Base-by-base conservation (phyloP, 1,140 invertebrate genomes). In the Prorops nasuta region DNA sequence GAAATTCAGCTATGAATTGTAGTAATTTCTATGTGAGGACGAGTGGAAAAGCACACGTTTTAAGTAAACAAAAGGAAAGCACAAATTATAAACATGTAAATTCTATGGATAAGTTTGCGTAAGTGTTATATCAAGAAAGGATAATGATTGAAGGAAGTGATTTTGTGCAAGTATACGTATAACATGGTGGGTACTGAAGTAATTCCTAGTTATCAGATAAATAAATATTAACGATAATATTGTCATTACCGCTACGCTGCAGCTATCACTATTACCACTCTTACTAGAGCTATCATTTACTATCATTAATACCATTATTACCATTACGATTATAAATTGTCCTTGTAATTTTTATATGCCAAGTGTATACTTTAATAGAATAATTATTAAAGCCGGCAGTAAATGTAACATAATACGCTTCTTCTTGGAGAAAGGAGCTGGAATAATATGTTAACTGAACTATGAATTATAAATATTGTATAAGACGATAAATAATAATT, bases 331-430 rank as follows among this genome's bases (percentile, higher is more conserved):
- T 54, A 63, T 61, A 63, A 64, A 59, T 63, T 63, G 56, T 61
- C 61, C 63, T 63, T 63, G 63, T 65, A 63, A 65, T 63, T 65
- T 65, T 63, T 65, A 61, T 65, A 65, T 65, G 58, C 60, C 60
- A 65, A 65, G 44, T 65, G 49, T 60, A 64, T 60, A 61, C 50
- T 63, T 61, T 61, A 35, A 53, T 42, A 53, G 8, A 37, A 51
- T 15, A 57, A 56, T 40, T 43, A 39, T 21, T 47, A 38, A 38
- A 17, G 40, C 43, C 16, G 24, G 17, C 36, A 44, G 44, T 40
- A 34, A 58, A 49, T 54, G 54, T 54, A 63, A 64, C 49, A 63
- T 62, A 61, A 54, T 2, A 28, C 22, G 40, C 44, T 36, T 17
- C 44, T 57, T 58, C n/a, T 22, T 50, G n/a, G 28, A 45, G 21